These are phyloP conservation scores for Matsumurasca onukii DNA, from an alignment of 1,140 invertebrate species.

Conservation along the genomic window DNA sequence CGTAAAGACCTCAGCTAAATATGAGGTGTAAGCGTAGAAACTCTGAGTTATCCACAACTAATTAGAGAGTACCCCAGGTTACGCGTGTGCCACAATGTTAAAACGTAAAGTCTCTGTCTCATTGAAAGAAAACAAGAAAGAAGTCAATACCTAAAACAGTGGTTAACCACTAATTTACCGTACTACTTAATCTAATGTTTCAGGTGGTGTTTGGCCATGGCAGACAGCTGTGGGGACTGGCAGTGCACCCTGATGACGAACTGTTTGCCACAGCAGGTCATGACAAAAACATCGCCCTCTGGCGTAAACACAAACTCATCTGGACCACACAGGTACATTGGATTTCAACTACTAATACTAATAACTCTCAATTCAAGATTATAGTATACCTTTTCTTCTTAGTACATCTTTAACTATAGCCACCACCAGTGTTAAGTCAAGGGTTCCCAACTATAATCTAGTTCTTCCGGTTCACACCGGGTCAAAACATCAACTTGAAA, in stretches of 20 bases:
- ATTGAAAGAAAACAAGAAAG: background rate
- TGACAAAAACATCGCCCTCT: constrained; percentile 87
- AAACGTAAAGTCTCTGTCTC: too few relatives aligned
- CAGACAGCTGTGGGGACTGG: constrained; percentile 86
- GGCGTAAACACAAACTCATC: constrained; percentile 81
- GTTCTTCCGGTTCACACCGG: too few relatives aligned
- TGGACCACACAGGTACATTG: constrained; percentile 80
- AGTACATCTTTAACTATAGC: too few relatives aligned
- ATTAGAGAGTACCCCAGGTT: too few relatives aligned
- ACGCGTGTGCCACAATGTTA: too few relatives aligned
- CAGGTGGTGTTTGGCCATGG: constrained; percentile 89
- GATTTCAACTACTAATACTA: constrained; percentile 3
- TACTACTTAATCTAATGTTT: constrained; percentile 14
- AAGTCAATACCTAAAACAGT: background rate
- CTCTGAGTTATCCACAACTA: too few relatives aligned
- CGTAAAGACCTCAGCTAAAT: too few relatives aligned
- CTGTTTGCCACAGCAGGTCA: constrained; percentile 91
- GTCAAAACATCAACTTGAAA: too few relatives aligned
- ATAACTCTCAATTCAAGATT: background rate
- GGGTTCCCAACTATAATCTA: too few relatives aligned
- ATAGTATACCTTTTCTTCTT: background rate
- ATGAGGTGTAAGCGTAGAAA: too few relatives aligned
- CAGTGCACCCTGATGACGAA: constrained; percentile 87
- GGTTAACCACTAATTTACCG: too few relatives aligned
- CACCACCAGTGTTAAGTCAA: too few relatives aligned